These are phyloP conservation scores for Limnephilus rhombicus DNA, from an alignment of 2,888 invertebrate species.

Conservation along the genomic window DNA sequence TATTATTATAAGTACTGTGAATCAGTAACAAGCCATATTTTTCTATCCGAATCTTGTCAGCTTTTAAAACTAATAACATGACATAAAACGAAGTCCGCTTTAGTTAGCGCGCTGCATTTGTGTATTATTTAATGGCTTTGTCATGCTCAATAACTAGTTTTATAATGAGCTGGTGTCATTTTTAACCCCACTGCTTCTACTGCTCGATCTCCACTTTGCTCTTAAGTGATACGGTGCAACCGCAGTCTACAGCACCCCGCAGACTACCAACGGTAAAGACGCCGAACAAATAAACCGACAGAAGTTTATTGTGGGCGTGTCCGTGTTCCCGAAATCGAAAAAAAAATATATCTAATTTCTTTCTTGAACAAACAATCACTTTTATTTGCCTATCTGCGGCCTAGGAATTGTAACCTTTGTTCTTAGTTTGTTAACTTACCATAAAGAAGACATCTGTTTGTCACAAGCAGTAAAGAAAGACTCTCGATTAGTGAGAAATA, in stretches of 20 bases:
- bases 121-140: neutral
- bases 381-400: too few species aligned
- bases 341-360: neutral
- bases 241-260: neutral
- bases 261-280: neutral
- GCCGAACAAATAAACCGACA: neutral
- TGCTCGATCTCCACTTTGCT: neutral
- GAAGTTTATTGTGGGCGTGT: neutral
- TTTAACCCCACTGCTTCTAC: neutral
- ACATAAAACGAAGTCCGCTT: neutral
- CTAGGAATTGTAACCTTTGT: too few species aligned
- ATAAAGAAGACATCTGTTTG: too few species aligned
- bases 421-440: too few species aligned
- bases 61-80: neutral
- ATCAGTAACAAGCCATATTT: too few species aligned
- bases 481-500: too few species aligned
- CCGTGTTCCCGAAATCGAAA: neutral
- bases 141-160: neutral
- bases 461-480: too few species aligned
- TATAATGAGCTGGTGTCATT: neutral
- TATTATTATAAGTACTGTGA: too few species aligned
- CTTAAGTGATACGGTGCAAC: neutral
- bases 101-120: neutral
- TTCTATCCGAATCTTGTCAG: too few species aligned
- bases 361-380: too few species aligned